Evolutionary conservation across 2,113 vertebrate genomes (phyloP), one percentile per base, ranked within the genome.

Genomic region (Spilogale gracilis): DNA sequence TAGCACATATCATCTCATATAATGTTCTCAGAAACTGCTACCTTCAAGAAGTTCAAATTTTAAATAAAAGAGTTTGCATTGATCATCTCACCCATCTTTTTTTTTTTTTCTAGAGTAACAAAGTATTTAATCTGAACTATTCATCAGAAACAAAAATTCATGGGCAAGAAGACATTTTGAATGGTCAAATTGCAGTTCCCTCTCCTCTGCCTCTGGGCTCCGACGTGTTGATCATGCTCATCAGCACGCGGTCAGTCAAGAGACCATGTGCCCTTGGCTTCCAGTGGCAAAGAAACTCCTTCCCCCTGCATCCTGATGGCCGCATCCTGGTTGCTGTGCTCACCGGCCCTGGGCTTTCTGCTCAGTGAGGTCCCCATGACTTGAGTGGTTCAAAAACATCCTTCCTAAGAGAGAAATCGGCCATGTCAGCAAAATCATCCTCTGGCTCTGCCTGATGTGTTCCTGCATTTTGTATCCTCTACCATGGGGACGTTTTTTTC

Each of bases 41-140:
- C 50, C 30, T 23, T 92, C 88, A 50, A 45, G 32, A 89, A 17
- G 63, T 9, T 81, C 38, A 17, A 3, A 60, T 81, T 67, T 90
- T 82, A 60, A 63, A 43, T 78, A 30, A 61, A 3, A 43, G 6
- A 38, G 16, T 54, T 88, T 89, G 10, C 27, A 32, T 2, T 14
- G 12, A 81, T 27, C 38, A 21, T 60, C 56, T 50, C 43, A 74
- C 10, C 12, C 38, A 38, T 38, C 38, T n/a, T n/a, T n/a, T n/a
- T n/a, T n/a, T n/a, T n/a, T n/a, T n/a, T n/a, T n/a, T n/a, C n/a
- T 73, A 69, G 50, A 65, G 82, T 43, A 88, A 43, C 81, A 93
- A 65, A 85, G 76, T 80, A 85, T 80, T 93, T 89, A 83, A 73
- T 94, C 95, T 50, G 25, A 78, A 38, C 87, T 94, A 32, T 71